These are phyloP conservation scores for Leucoma salicis DNA, from an alignment of 2,888 invertebrate genomes.

Conservation along the genomic window DNA sequence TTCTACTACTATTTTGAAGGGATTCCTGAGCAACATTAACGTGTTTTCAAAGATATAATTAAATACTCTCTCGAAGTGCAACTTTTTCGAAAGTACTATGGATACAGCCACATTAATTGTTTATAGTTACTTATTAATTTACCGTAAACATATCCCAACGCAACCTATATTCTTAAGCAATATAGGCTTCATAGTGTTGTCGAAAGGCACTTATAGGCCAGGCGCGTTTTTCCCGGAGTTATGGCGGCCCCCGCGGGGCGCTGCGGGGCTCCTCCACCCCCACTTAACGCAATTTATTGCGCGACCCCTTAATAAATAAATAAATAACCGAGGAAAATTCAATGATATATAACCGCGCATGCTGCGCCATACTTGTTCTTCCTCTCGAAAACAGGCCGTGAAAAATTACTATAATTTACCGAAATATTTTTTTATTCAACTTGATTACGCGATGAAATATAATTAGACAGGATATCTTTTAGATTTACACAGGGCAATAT, in stretches of 20 bases:
- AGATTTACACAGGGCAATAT: no score
- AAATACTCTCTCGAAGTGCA: no score
- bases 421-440: slow-evolving; percentile 25
- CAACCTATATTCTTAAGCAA: slow-evolving; percentile 46
- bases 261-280: slow-evolving; percentile 74
- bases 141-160: slow-evolving; percentile 24
- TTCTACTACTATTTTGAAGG: no score
- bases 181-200: slow-evolving; percentile 59
- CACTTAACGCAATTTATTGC: slow-evolving; percentile 82
- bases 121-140: slow-evolving; percentile 26
- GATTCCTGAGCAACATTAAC: no score
- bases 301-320: slow-evolving; percentile 80
- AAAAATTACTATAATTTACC: slow-evolving; percentile 57
- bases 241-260: slow-evolving; percentile 72
- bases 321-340: slow-evolving; percentile 80
- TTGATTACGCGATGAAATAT: not conserved
- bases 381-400: slow-evolving; percentile 35
- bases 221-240: slow-evolving; percentile 74
- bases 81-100: no score
- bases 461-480: no score
- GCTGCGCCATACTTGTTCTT: slow-evolving; percentile 43
- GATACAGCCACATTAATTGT: not conserved
- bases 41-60: no score
- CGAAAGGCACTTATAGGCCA: slow-evolving; percentile 76
- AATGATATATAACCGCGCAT: slow-evolving; percentile 73